phyloP scores from a whole-genome alignment of 2,113 vertebrate genomes.

The Nothocercus nigrocapillus region DNA sequence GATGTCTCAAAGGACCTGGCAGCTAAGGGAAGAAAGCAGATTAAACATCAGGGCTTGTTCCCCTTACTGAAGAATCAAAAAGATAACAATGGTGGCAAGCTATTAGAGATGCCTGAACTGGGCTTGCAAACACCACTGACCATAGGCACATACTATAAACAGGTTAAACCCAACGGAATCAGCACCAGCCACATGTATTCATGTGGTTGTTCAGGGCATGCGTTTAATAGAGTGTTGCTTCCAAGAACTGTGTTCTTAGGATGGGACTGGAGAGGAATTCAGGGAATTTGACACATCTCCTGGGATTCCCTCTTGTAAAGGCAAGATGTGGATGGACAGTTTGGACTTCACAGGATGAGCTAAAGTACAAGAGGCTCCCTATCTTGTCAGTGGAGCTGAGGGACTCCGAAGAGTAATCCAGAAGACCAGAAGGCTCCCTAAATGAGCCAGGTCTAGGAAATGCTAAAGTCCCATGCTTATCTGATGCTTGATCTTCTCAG shows the following conservation, averaged over 20 bases:
- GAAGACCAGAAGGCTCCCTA: not conserved
- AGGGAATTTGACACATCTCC: not conserved
- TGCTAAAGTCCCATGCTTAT: not conserved
- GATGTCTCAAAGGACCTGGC: not conserved
- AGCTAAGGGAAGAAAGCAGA: not conserved
- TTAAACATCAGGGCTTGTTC: not conserved
- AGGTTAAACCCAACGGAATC: not conserved
- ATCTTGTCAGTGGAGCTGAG: not conserved
- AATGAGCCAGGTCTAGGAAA: not conserved
- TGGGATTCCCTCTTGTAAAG: rapidly evolving
- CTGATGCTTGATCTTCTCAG: not conserved
- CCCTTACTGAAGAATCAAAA: not conserved
- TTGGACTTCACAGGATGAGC: not conserved
- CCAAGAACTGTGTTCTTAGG: not conserved
- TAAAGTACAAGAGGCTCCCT: not conserved
- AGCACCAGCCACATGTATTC: not conserved
- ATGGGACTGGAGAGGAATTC: not conserved
- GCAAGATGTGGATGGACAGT: not conserved
- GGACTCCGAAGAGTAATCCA: not conserved
- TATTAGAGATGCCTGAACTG: not conserved
- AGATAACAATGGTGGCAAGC: not conserved
- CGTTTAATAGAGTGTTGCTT: not conserved
- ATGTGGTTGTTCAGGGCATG: not conserved
- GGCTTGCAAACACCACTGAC: not conserved
- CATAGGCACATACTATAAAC: not conserved